phyloP scores from a whole-genome alignment of 2,113 vertebrate genomes.

The Bos indicus region DNA sequence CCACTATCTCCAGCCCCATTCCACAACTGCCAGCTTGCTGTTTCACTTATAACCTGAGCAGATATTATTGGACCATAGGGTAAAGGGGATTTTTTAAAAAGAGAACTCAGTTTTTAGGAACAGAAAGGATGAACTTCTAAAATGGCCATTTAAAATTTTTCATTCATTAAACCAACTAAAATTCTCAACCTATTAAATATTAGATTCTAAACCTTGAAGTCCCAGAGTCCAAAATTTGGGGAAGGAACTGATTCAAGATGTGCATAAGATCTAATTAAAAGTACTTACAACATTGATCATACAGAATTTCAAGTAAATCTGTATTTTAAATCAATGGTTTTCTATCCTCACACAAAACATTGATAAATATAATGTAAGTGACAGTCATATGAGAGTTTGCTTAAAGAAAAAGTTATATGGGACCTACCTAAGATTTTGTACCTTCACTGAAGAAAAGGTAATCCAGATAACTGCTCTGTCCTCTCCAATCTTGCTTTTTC shows the following conservation, averaged over 20 bases:
- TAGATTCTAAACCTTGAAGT: background rate
- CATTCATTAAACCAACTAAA: background rate
- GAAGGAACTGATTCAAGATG: background rate
- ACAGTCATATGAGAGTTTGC: background rate
- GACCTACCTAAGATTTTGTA: background rate
- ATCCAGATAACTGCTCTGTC: background rate
- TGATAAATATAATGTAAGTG: background rate
- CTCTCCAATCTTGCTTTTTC: background rate
- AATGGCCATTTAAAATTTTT: background rate
- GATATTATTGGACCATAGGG: background rate
- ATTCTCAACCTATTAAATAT: background rate
- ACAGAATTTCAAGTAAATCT: background rate
- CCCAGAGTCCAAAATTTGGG: background rate
- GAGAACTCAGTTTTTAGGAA: background rate
- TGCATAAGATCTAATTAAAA: background rate
- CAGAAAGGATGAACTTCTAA: background rate
- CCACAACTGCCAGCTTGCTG: background rate
- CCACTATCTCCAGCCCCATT: background rate
- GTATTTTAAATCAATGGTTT: background rate
- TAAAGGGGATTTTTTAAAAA: background rate
- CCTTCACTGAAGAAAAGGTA: background rate
- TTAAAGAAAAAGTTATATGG: background rate
- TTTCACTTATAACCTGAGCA: background rate
- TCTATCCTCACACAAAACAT: background rate
- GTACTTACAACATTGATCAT: background rate